Conservation (phyloP, 2,113 vertebrate species). For the Tetrao urogallus region DNA sequence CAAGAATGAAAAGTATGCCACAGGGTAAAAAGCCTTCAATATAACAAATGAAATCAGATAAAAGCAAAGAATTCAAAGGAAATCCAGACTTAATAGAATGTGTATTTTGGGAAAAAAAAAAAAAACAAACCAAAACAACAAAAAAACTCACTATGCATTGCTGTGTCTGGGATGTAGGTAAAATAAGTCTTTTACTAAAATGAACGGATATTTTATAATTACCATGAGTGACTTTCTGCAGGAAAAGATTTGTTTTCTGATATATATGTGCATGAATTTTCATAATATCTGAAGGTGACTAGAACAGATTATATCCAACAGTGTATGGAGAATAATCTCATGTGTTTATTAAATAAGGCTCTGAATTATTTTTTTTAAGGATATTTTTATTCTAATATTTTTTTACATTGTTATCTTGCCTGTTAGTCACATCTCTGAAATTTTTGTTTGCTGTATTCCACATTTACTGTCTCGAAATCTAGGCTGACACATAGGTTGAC, state of each 20-base stretch:
- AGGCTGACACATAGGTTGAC: not conserved
- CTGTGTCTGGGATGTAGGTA: not conserved
- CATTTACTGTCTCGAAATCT: not conserved
- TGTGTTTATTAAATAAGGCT: not conserved
- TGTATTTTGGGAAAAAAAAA: not conserved
- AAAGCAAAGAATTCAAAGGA: slow-evolving; percentile 65
- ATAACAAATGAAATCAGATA: slow-evolving; percentile 59
- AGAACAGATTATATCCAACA: not conserved
- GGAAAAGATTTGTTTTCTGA: not conserved
- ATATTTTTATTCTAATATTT: not conserved
- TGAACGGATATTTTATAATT: not conserved
- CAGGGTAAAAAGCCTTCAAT: slow-evolving; percentile 71
- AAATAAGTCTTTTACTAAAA: not conserved
- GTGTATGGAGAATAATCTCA: not conserved
- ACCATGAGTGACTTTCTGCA: not conserved
- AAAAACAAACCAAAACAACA: not conserved
- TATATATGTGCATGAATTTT: not conserved
- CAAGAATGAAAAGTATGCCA: slow-evolving; percentile 75
- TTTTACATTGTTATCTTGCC: not conserved
- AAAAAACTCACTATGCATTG: not conserved
- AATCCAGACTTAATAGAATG: slow-evolving; percentile 39
- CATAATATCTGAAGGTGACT: not conserved
- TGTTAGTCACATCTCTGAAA: not conserved
- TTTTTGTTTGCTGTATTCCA: not conserved
- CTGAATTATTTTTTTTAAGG: not conserved